Percentiles rank a stretch among this genome's conserved stretches.
Evolutionary conservation across 2,113 vertebrate genomes (phyloP).

Genomic region (Dascyllus trimaculatus): DNA sequence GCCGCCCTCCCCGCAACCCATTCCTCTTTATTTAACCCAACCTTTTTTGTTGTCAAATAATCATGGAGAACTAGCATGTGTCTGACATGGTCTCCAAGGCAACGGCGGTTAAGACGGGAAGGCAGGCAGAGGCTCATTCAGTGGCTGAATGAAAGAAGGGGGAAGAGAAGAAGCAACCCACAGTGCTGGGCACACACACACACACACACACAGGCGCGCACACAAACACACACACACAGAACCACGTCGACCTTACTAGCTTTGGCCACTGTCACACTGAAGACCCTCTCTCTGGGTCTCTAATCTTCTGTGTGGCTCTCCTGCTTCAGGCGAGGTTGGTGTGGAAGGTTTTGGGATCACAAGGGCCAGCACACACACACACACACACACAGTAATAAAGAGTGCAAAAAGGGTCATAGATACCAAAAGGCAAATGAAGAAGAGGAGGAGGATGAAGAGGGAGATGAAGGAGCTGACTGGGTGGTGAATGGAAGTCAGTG

Average conservation of each 20-base stretch:
- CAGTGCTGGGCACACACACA: conserved; percentile 51
- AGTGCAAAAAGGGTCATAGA: conserved; percentile 30
- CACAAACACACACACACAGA: conserved; percentile 18
- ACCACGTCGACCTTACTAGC: conserved; percentile 41
- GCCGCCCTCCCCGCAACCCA: conserved; percentile 26
- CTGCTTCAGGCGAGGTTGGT: conserved; percentile 46
- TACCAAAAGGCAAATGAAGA: conserved; percentile 25
- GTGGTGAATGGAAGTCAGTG: conserved; percentile 38
- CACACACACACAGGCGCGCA: conserved; percentile 13
- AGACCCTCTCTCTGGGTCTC: conserved; percentile 56
- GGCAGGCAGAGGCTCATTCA: conserved; percentile 84
- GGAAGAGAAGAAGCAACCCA: conserved; percentile 72
- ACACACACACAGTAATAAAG: background rate
- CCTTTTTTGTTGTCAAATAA: conserved; percentile 88
- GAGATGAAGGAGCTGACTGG: conserved; percentile 23
- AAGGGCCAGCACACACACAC: conserved; percentile 9
- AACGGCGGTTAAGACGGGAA: conserved; percentile 85
- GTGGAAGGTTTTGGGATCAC: conserved; percentile 38
- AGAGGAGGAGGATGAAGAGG: conserved; percentile 2
- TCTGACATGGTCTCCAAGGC: conserved; percentile 88
- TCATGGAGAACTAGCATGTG: conserved; percentile 87
- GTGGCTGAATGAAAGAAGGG: conserved; percentile 82
- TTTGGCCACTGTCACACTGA: conserved; percentile 60
- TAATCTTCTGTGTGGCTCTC: conserved; percentile 67
- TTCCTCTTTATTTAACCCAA: conserved; percentile 82